Percentiles rank a stretch among this genome's conserved stretches.
Evolutionary conservation across 2,797 vertebrate species (phyloP).

Genomic region (Linurgus olivaceus): DNA sequence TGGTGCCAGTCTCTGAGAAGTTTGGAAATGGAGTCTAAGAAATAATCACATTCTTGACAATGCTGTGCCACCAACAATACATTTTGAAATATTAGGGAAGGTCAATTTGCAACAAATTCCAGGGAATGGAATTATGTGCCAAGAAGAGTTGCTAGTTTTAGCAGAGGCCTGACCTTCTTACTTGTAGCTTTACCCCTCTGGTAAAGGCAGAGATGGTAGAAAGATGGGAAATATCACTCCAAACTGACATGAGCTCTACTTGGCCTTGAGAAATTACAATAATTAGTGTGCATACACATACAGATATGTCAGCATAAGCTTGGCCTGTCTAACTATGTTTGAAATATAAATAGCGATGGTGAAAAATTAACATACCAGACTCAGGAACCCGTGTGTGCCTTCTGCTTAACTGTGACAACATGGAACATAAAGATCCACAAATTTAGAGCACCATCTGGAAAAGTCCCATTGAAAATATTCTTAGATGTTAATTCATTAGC

Average conservation of each 20-base stretch:
- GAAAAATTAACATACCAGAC: neutral
- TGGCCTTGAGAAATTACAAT: neutral
- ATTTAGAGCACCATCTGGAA: constrained; percentile 26
- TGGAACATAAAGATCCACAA: neutral
- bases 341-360: neutral
- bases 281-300: neutral
- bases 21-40: neutral
- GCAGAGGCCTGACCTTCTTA: neutral
- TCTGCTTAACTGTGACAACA: neutral
- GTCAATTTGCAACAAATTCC: neutral
- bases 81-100: neutral
- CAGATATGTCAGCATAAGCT: neutral
- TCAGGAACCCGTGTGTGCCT: neutral
- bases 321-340: neutral
- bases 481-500: neutral
- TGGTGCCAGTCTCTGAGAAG: neutral
- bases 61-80: neutral
- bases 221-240: neutral
- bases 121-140: neutral
- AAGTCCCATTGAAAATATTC: neutral
- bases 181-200: neutral
- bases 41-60: neutral
- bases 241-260: accelerated
- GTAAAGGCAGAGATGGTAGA: neutral
- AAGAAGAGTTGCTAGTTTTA: neutral